Evolutionary conservation across 2,113 vertebrate genomes (phyloP).

Genomic region (Atlantisia rogersi): DNA sequence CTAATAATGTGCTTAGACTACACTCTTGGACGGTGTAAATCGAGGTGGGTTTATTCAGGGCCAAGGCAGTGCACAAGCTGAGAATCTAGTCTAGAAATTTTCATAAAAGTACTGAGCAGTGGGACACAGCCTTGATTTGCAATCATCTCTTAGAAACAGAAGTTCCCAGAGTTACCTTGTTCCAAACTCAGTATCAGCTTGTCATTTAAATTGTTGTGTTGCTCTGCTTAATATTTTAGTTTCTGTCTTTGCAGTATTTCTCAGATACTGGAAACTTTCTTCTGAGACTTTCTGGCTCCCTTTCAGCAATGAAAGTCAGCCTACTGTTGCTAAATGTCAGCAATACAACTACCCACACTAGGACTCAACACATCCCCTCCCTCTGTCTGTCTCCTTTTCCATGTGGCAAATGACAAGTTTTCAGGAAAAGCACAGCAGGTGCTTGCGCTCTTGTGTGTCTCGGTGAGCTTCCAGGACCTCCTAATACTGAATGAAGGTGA

Average conservation of each 20-base stretch:
- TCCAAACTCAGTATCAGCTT: not conserved
- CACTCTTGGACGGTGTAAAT: not conserved
- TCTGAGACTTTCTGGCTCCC: slow-evolving; percentile 43
- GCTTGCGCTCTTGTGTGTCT: not conserved
- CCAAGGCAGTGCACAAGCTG: not conserved
- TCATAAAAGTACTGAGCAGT: not conserved
- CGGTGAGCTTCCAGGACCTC: not conserved
- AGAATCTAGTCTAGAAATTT: not conserved
- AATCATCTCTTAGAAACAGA: not conserved
- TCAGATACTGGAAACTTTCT: slow-evolving; percentile 33
- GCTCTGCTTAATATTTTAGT: slow-evolving; percentile 28
- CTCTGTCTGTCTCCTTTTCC: slow-evolving; percentile 60
- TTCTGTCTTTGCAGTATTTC: slow-evolving; percentile 16
- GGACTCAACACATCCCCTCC: slow-evolving; percentile 60
- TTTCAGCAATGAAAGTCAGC: slow-evolving; percentile 52
- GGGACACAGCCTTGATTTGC: not conserved
- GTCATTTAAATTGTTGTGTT: not conserved
- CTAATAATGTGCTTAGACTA: not conserved
- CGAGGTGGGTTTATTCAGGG: not conserved
- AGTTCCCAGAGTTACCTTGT: not conserved
- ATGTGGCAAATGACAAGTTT: slow-evolving; percentile 4
- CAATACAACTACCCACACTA: slow-evolving; percentile 18
- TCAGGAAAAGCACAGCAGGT: slow-evolving; percentile 51
- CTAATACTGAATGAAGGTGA: not conserved
- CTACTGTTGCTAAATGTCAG: slow-evolving; percentile 66